Evolutionary conservation across 2,113 vertebrate genomes (phyloP).

Genomic region (Spheniscus mendiculus): DNA sequence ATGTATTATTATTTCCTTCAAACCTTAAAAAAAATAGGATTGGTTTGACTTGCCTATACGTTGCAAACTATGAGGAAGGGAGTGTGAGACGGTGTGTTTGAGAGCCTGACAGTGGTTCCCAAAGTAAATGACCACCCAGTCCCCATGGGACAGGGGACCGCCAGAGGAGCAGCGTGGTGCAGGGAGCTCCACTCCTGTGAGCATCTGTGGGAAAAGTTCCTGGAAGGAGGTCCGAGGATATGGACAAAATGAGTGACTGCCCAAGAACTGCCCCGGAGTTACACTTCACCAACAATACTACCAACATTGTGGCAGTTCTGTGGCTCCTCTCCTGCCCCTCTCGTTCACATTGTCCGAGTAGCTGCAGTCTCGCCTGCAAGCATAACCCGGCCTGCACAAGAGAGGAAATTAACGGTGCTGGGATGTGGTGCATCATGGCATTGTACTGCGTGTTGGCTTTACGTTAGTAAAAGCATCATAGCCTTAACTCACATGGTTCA

Average conservation of each 20-base stretch:
- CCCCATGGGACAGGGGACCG: rapidly evolving
- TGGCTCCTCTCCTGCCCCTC: neutral
- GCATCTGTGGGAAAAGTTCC: neutral
- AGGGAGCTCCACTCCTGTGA: rapidly evolving
- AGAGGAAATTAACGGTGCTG: neutral
- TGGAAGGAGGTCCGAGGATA: neutral
- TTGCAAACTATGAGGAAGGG: neutral
- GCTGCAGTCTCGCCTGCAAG: neutral
- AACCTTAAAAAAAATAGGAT: neutral
- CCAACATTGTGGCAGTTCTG: neutral
- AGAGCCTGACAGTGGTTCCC: neutral
- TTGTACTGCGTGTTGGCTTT: neutral
- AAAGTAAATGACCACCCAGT: neutral
- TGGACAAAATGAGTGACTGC: rapidly evolving
- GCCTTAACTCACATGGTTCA: neutral
- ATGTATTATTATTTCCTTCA: neutral
- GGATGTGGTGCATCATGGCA: too few species aligned
- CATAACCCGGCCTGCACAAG: neutral
- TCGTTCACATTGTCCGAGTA: neutral
- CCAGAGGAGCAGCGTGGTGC: neutral
- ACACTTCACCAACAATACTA: neutral
- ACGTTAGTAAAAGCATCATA: neutral
- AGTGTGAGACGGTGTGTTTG: neutral
- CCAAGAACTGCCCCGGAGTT: neutral
- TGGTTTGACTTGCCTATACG: rapidly evolving